Percentiles rank a stretch among this genome's conserved stretches.
Evolutionary conservation across 2,888 invertebrate species (phyloP).

Genomic region (Saturnia pavonia): DNA sequence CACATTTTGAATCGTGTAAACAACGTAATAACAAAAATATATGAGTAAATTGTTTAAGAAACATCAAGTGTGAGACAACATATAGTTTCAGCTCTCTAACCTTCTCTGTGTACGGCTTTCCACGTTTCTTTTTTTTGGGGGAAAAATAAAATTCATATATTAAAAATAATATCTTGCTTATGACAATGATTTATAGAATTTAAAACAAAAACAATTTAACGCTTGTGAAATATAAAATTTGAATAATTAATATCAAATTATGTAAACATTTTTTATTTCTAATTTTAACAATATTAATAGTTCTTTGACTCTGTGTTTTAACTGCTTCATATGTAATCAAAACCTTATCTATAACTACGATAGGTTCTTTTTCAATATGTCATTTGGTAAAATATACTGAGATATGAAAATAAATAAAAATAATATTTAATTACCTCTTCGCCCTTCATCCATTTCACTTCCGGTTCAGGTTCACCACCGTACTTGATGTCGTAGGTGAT

Average conservation of each 20-base stretch:
- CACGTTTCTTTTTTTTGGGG: constrained; percentile 85
- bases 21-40: constrained; percentile 31
- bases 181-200: constrained; percentile 7
- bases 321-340: not conserved
- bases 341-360: not conserved
- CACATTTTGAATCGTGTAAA: constrained; percentile 54
- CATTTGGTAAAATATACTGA: constrained; percentile 1
- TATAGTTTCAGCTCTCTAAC: constrained; percentile 83
- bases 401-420: not conserved
- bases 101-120: constrained; percentile 91
- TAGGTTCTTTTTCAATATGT: not conserved
- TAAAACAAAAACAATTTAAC: constrained; percentile 3
- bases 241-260: not conserved
- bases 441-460: constrained; percentile 93
- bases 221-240: not conserved
- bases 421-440: constrained; percentile 84
- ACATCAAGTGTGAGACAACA: constrained; percentile 70
- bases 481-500: constrained; percentile 96
- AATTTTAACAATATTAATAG: not conserved
- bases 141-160: constrained; percentile 63
- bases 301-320: not conserved
- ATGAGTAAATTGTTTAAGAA: constrained; percentile 40
- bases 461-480: constrained; percentile 98
- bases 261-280: not conserved
- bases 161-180: not conserved